Evolutionary conservation across 2,888 invertebrate genomes (phyloP).

Genomic region (Branchipolynoe longqiensis): DNA sequence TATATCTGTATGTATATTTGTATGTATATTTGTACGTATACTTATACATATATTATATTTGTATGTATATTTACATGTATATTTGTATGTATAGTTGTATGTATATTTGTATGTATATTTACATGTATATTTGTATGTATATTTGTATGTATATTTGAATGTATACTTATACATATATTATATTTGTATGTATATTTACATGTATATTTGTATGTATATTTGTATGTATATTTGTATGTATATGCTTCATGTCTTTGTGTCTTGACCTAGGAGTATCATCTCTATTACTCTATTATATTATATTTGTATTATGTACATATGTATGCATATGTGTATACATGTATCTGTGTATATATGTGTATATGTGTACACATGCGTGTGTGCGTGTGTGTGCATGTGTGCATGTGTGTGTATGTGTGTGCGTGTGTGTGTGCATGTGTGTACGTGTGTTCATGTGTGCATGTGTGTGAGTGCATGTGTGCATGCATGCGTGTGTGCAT

Average conservation of each 20-base stretch:
- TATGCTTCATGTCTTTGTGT: neutral
- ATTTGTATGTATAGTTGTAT: neutral
- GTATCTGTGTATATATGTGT: constrained; percentile 16
- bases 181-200: neutral
- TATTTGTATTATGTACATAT: neutral
- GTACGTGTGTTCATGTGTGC: neutral
- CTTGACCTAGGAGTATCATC: neutral
- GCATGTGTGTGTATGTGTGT: neutral
- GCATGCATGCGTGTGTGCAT: neutral
- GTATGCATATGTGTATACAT: neutral
- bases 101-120: neutral
- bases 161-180: neutral
- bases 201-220: neutral
- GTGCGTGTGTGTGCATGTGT: neutral
- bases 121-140: neutral
- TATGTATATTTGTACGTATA: neutral
- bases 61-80: neutral
- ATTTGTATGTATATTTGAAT: no score
- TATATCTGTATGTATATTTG: constrained; percentile 17
- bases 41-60: neutral
- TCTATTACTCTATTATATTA: neutral
- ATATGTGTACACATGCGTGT: constrained; percentile 6
- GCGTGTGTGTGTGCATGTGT: neutral
- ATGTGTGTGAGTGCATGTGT: neutral
- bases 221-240: neutral